phyloP scores from a whole-genome alignment of 1,140 invertebrate species.

The Atta cephalotes region DNA sequence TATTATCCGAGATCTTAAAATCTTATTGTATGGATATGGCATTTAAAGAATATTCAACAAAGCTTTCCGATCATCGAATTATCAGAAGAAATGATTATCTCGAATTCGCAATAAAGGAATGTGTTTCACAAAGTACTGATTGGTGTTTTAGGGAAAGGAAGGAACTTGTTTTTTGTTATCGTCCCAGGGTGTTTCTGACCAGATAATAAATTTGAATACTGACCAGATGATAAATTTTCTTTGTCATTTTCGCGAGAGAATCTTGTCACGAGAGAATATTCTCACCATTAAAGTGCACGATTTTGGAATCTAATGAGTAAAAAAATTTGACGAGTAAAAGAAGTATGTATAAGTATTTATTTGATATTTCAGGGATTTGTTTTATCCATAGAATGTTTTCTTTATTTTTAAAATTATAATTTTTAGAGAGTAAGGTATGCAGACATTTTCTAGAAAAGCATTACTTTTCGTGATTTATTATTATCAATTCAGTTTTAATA shows the following conservation, averaged over 20 bases:
- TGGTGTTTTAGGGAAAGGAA: constrained; percentile 55
- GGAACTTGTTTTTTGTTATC: constrained; percentile 71
- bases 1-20: background rate
- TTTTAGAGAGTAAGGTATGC: no score
- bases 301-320: constrained; percentile 9
- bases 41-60: background rate
- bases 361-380: background rate
- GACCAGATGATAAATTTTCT: constrained; percentile 74
- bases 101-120: background rate
- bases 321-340: background rate
- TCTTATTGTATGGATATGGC: background rate
- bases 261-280: constrained; percentile 72
- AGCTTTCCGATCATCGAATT: background rate
- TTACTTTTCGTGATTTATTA: no score
- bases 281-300: constrained; percentile 60
- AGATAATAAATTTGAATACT: background rate
- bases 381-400: no score
- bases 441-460: no score
- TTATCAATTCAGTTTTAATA: no score
- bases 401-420: no score
- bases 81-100: constrained; percentile 17
- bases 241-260: constrained; percentile 73
- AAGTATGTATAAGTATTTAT: no score
- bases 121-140: constrained; percentile 25
- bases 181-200: constrained; percentile 62